Percentiles rank a stretch among this genome's conserved stretches.
Conservation (phyloP, 2,888 invertebrate genomes). For the Syritta pipiens region DNA sequence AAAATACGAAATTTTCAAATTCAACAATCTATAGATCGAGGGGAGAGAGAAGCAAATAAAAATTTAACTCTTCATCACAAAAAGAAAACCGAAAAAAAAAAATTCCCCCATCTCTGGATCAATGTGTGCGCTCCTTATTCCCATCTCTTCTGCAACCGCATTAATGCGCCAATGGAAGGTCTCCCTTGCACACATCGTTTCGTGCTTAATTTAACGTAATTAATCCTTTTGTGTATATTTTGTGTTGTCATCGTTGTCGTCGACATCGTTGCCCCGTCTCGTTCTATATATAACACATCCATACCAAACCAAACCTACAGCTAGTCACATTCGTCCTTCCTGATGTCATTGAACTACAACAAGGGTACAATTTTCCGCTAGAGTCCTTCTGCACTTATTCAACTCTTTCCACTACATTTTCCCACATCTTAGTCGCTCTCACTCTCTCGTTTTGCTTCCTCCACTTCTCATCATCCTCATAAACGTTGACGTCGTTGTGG, state of each 20-base stretch:
- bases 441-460: no score
- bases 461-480: slow-evolving; percentile 52
- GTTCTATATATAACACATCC: slow-evolving; percentile 5
- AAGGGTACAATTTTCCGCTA: slow-evolving; percentile 63
- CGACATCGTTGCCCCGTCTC: slow-evolving; percentile 12
- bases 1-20: slow-evolving; percentile 12
- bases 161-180: slow-evolving; percentile 64
- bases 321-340: slow-evolving; percentile 59
- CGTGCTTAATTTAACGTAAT: slow-evolving; percentile 71
- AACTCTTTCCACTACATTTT: slow-evolving; percentile 17
- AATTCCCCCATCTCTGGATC: slow-evolving; percentile 6
- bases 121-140: slow-evolving; percentile 45
- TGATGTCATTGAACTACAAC: slow-evolving; percentile 67
- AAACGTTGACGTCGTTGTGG: slow-evolving; percentile 46
- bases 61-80: background rate
- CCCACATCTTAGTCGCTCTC: slow-evolving; percentile 46
- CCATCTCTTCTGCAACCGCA: slow-evolving; percentile 59
- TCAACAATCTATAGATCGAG: background rate
- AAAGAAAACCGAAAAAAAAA: background rate
- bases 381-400: slow-evolving; percentile 60
- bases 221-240: slow-evolving; percentile 69
- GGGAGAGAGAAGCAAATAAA: background rate
- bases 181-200: slow-evolving; percentile 68
- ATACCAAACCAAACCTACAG: slow-evolving; percentile 7
- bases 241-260: slow-evolving; percentile 61